These are phyloP conservation scores for Steatornis caripensis DNA, from an alignment of 2,113 vertebrate genomes.

Conservation along the genomic window DNA sequence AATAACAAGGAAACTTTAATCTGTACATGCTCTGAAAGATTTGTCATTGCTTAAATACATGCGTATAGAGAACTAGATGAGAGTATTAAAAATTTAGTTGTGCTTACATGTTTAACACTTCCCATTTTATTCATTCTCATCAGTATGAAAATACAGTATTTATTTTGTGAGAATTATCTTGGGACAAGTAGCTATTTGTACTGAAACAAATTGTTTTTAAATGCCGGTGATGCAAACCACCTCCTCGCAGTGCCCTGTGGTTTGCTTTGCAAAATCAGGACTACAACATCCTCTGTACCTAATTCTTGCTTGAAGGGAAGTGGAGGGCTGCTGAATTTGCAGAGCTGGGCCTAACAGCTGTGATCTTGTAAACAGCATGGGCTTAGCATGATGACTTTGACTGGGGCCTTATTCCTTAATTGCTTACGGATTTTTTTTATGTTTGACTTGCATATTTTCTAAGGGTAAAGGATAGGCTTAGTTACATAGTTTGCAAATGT, in stretches of 20 bases:
- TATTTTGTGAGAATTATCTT: background rate
- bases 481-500: background rate
- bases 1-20: background rate
- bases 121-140: background rate
- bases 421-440: background rate
- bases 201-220: background rate
- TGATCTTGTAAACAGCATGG: background rate
- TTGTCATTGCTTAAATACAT: background rate
- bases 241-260: background rate
- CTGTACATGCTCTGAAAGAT: background rate
- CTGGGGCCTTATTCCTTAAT: background rate
- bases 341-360: background rate
- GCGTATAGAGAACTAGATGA: background rate
- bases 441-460: background rate
- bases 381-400: background rate
- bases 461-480: background rate
- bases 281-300: background rate
- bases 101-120: background rate
- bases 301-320: background rate
- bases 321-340: background rate
- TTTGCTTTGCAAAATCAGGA: background rate
- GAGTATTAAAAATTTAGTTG: background rate
- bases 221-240: background rate
- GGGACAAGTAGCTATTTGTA: background rate
- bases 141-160: background rate